Evolutionary conservation across 2,113 vertebrate species (phyloP).

Genomic region (Leptocoma aspasia): DNA sequence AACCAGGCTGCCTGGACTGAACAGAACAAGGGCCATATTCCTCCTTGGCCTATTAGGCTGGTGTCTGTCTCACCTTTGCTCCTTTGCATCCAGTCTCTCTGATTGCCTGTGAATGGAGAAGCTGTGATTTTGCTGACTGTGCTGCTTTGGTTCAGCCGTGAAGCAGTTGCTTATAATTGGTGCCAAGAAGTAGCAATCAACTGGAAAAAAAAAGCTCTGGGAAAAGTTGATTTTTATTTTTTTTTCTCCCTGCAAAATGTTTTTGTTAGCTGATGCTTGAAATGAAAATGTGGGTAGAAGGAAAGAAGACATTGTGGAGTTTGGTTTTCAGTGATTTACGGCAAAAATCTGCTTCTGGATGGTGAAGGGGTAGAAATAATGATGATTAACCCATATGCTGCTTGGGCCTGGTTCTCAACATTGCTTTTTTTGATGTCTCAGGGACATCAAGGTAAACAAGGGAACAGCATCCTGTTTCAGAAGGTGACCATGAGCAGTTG

Average conservation of each 20-base stretch:
- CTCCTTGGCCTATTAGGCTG: slow-evolving; percentile 26
- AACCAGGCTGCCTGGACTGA: not conserved
- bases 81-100: not conserved
- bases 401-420: not conserved
- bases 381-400: not conserved
- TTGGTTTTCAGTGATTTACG: not conserved
- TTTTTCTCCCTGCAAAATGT: not conserved
- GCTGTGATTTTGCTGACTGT: slow-evolving; percentile 25
- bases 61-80: slow-evolving; percentile 47
- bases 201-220: not conserved
- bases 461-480: not conserved
- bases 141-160: slow-evolving; percentile 15
- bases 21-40: not conserved
- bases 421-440: not conserved
- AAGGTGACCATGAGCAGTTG: not conserved
- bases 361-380: not conserved
- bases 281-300: slow-evolving; percentile 30
- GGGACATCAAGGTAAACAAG: not conserved
- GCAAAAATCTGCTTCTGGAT: not conserved
- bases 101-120: slow-evolving; percentile 22
- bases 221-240: not conserved
- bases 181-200: slow-evolving; percentile 37
- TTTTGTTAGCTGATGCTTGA: slow-evolving; percentile 30
- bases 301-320: not conserved
- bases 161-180: slow-evolving; percentile 56